Base-by-base conservation (phyloP, 1,140 invertebrate genomes). In the Drosophila tsacasi region DNA sequence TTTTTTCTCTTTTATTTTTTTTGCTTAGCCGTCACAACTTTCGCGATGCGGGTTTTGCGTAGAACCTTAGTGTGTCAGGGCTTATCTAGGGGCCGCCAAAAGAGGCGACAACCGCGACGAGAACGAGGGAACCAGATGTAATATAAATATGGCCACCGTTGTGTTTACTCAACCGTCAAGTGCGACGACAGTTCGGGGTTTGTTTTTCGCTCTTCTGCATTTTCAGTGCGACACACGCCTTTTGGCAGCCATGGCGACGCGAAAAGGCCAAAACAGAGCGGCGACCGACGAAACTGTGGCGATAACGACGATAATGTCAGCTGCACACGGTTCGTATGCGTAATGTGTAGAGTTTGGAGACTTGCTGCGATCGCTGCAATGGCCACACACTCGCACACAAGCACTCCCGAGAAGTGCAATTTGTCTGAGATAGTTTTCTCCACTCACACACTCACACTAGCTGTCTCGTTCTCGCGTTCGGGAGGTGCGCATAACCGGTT, bases 401-500 rank as follows among this genome's bases (percentile, higher is more conserved):
- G 8, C 35, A 37, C 37, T 23, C 32, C 12, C 64, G 35, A 25
- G 30, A 21, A 27, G 23, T 71, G 67, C 67, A 71, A 68, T 71
- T 71, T 52, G 67, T 55, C 64, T 57, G 64, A 68, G 67, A 71
- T 69, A 55, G 63, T 68, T 71, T 39, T 71, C 64, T 39, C 69
- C 68, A 83, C 74, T 71, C 69, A 72, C 52, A 46, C 63, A 54
- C 67, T 39, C 44, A 37, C 75, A 69, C 67, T 78, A 59, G 69
- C 85, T 79, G 85, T 89, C 85, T 57, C 85, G 72, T 49, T 89
- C 81, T 85, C 49, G 46, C 85, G 30, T 32, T 50, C n/a, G 61
- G 57, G 65, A 77, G 85, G 74, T 84, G 85, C 81, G 76, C 81
- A 84, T 75, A 90, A 89, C 85, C 85, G 85, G 85, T 90, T 89